Conservation (phyloP, 2,888 invertebrate genomes). For the Pseudococcus longispinus region DNA sequence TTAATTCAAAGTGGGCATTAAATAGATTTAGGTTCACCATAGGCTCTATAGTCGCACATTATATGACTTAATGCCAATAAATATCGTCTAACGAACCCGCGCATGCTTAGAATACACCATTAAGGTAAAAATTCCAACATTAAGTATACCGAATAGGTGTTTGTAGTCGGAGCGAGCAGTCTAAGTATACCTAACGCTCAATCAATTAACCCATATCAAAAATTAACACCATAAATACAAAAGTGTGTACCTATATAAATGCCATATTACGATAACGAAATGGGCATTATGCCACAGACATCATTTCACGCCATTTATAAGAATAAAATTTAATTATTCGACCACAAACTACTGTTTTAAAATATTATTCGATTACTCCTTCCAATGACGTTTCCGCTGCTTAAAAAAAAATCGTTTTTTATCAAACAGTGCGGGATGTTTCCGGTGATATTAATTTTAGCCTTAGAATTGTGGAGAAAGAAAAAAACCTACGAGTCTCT, state of each 20-base stretch:
- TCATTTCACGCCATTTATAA: constrained; percentile 14
- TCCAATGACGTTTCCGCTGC: not conserved
- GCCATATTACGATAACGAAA: not conserved
- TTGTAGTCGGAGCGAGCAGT: not conserved
- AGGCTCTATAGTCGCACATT: not conserved
- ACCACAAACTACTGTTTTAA: not conserved
- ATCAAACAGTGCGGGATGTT: not conserved
- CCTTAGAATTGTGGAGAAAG: not conserved
- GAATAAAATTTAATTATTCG: not conserved
- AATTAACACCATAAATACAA: constrained; percentile 18
- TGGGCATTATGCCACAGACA: constrained; percentile 1
- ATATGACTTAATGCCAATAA: constrained; percentile 1
- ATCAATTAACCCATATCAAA: constrained; percentile 40
- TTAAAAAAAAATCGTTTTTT: not conserved
- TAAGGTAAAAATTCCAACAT: constrained; percentile 22
- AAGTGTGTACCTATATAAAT: not conserved
- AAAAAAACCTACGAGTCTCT: not conserved
- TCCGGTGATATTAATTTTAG: constrained; percentile 24
- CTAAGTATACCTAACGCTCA: not conserved
- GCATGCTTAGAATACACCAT: not conserved
- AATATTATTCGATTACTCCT: not conserved
- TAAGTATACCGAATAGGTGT: not conserved
- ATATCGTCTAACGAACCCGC: not conserved
- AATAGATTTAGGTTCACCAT: not conserved
- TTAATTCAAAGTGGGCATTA: not conserved